phyloP scores from a whole-genome alignment of 92 coral and sea anemone species.

The Siderastrea radians region DNA sequence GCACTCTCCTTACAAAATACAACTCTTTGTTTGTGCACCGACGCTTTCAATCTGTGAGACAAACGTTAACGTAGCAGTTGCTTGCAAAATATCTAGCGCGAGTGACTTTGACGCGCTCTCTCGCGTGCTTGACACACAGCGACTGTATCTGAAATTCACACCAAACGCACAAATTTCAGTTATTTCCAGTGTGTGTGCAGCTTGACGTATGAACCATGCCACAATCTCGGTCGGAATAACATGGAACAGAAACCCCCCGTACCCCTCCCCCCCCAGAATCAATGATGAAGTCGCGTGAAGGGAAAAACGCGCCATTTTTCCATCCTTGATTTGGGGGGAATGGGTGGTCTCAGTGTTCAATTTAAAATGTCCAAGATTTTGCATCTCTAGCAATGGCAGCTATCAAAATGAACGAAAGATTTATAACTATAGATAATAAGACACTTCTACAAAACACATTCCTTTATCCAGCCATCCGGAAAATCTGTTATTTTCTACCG shows the following conservation, averaged over 20 bases:
- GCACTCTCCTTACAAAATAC: background rate
- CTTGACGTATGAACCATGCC: background rate
- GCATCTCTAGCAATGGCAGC: background rate
- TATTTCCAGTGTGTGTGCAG: constrained; percentile 38
- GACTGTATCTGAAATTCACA: background rate
- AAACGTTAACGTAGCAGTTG: constrained; percentile 45
- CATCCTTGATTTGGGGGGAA: too few relatives aligned
- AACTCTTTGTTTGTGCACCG: constrained; percentile 26
- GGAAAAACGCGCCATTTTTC: too few relatives aligned
- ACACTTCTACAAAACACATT: constrained; percentile 15
- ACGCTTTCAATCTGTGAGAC: constrained; percentile 25
- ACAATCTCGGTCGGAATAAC: too few relatives aligned
- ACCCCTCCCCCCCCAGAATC: too few relatives aligned
- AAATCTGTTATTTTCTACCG: constrained; percentile 9
- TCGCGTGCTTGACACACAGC: constrained; percentile 21
- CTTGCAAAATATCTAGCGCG: constrained; percentile 29
- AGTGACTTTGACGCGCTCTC: background rate
- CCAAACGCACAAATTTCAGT: constrained; percentile 32
- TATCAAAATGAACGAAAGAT: constrained; percentile 22
- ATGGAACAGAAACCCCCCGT: too few relatives aligned
- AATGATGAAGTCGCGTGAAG: too few relatives aligned
- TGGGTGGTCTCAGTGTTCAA: too few relatives aligned
- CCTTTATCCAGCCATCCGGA: constrained; percentile 50
- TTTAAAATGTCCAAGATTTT: too few relatives aligned
- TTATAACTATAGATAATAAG: background rate